Evolutionary conservation across 2,797 vertebrate genomes (phyloP).

Genomic region (Macrochelys suwanniensis): DNA sequence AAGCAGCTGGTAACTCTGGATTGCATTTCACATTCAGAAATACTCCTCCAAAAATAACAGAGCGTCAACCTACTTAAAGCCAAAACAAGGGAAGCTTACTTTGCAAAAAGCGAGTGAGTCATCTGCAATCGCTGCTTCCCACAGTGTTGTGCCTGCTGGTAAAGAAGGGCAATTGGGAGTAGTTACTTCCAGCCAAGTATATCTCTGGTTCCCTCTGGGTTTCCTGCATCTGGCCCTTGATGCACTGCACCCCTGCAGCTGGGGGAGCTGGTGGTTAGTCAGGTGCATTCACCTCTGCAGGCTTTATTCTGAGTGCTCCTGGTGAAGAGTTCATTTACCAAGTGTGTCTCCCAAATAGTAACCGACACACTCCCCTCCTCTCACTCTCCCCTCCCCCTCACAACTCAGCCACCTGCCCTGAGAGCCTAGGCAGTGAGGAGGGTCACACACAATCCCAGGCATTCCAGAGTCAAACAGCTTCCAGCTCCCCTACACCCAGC

Average conservation of each 20-base stretch:
- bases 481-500: too few relatives aligned
- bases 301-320: background rate
- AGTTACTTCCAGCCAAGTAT: constrained; percentile 39
- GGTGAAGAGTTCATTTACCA: background rate
- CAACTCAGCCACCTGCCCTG: background rate
- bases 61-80: constrained; percentile 41
- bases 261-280: constrained; percentile 30
- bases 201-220: constrained; percentile 45
- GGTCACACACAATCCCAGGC: fast-evolving
- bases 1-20: constrained; percentile 43
- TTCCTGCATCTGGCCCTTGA: background rate
- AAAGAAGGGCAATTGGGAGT: constrained; percentile 47
- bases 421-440: background rate
- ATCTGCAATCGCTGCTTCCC: background rate
- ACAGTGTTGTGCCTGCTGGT: constrained; percentile 29
- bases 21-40: constrained; percentile 18
- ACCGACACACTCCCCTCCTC: background rate
- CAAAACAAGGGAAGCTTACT: constrained; percentile 53
- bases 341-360: background rate
- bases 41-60: constrained; percentile 48
- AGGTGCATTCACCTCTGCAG: background rate
- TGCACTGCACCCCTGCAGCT: background rate
- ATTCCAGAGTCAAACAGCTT: background rate
- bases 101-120: background rate
- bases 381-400: background rate